phyloP scores from a whole-genome alignment of 2,797 vertebrate species.

The Spinibarbus caldwelli region DNA sequence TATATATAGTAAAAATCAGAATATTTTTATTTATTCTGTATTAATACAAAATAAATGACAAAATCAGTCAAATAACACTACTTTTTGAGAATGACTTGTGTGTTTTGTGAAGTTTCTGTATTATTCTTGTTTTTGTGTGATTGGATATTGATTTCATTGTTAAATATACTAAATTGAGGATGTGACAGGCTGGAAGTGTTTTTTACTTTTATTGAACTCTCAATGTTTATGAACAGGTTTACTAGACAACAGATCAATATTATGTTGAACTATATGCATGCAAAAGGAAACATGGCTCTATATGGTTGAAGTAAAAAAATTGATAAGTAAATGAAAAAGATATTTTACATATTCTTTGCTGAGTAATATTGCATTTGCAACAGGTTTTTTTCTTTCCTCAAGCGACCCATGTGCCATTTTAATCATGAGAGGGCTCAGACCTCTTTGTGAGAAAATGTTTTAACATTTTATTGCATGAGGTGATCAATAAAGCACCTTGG shows the following conservation, averaged over 20 bases:
- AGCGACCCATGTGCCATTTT: neutral
- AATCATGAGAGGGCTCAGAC: neutral
- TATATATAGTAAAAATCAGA: too few relatives aligned
- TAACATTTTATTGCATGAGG: neutral
- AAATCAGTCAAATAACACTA: neutral
- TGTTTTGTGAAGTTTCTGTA: neutral
- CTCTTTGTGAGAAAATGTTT: neutral
- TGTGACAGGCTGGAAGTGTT: neutral
- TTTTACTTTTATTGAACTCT: neutral
- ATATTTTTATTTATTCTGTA: neutral
- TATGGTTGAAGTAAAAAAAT: neutral
- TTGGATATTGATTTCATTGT: neutral
- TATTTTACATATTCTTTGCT: neutral
- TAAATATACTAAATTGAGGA: neutral
- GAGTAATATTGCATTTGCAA: neutral
- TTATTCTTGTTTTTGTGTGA: neutral
- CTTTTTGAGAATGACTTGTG: neutral
- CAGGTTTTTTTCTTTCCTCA: neutral
- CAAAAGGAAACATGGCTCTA: neutral
- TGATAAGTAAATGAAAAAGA: neutral
- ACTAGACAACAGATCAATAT: slow-evolving; percentile 7
- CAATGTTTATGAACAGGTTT: neutral
- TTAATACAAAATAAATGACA: neutral
- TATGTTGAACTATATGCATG: neutral
- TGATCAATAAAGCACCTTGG: slow-evolving; percentile 12